Conservation (phyloP, 2,113 vertebrate genomes). For the Heloderma charlesbogerti region DNA sequence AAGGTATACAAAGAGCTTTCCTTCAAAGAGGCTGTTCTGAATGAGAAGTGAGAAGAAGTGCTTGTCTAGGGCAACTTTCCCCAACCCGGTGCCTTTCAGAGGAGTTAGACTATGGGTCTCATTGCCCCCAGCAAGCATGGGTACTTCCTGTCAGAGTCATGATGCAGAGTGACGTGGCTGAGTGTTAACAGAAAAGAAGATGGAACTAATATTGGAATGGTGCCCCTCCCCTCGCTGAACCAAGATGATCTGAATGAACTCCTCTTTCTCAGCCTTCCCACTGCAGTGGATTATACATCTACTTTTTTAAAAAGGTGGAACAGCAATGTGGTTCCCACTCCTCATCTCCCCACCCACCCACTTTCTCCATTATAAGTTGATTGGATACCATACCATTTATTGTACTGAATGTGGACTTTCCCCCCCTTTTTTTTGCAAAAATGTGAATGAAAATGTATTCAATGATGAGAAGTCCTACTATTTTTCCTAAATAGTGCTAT, state of each 20-base stretch:
- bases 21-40: constrained; percentile 23
- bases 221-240: neutral
- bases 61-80: neutral
- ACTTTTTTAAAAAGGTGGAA: neutral
- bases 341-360: neutral
- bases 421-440: no score
- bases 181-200: neutral
- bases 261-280: neutral
- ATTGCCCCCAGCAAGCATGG: neutral
- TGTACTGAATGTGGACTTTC: neutral
- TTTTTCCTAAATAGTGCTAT: neutral
- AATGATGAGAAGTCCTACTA: neutral
- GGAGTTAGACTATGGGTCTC: neutral
- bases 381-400: neutral
- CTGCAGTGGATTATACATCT: neutral
- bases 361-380: no score
- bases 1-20: constrained; percentile 24
- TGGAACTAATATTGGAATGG: neutral
- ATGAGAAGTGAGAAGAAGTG: neutral
- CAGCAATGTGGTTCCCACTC: neutral
- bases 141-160: no score
- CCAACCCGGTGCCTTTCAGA: neutral
- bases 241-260: neutral
- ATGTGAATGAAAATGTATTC: neutral
- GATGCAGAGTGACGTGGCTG: no score